Evolutionary conservation across 2,113 vertebrate species (phyloP), one percentile per base, ranked within the genome.

Genomic region (Festucalex cinctus): DNA sequence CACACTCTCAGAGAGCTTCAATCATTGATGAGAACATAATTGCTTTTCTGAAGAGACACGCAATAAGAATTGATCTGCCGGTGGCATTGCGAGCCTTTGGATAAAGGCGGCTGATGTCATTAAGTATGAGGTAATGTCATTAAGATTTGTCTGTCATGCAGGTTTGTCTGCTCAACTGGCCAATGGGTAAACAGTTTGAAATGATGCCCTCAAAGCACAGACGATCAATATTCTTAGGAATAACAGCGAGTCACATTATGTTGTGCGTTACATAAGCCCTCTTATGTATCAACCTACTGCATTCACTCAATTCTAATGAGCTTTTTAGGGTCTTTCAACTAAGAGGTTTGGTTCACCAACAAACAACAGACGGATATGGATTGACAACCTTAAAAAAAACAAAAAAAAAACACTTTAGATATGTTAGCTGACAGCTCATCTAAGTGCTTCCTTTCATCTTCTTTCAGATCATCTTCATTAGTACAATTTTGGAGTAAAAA

Each of bases 11-110:
- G 19, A 60, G 58, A 58, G 39, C 68, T 51, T 46, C 57, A 19
- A 37, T 41, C 53, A 71, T 59, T 59, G 68, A 76, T 61, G 49
- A 49, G 56, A 58, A 24, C 35, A 10, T 63, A 24, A 73, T 49
- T 62, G 65, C 51, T 41, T 73, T 73, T 43, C 19, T 60, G 44
- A 28, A 54, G 53, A 60, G 5, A 6, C 20, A 0, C 41, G 63
- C 69, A 75, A 75, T 58, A 19, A 63, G 41, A 78, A 70, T 59
- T 69, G 68, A 74, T 74, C 41, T 39, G 0, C 53, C 32, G 36
- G 51, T 39, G 26, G 24, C 56, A 24, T 65, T 32, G 22, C 22
- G 20, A 53, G 76, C 28, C 70, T 59, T 73, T 7, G 32, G 32
- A 63, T 41, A 24, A 0, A 35, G 5, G 37, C 48, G 61, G 22